These are phyloP conservation scores for Perithous albicinctus DNA, from an alignment of 2,888 invertebrate genomes.

Conservation along the genomic window DNA sequence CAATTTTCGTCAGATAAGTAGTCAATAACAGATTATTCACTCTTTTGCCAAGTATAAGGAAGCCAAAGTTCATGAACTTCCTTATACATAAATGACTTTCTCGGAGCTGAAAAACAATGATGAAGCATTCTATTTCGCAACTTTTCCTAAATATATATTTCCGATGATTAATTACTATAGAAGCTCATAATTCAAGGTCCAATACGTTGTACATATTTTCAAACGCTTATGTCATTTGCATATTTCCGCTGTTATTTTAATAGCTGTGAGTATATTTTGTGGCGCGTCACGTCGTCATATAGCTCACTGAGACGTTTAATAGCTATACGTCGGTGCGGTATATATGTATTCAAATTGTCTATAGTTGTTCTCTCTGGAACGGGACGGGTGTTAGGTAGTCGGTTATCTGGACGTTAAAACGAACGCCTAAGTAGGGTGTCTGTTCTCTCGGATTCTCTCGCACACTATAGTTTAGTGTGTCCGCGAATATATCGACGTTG, in stretches of 20 bases:
- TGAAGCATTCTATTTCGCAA: too few relatives aligned
- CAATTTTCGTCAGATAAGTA: too few relatives aligned
- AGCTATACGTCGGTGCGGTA: background rate
- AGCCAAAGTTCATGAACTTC: too few relatives aligned
- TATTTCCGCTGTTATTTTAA: constrained; percentile 5
- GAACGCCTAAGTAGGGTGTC: constrained; percentile 25
- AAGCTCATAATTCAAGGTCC: background rate
- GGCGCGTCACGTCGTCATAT: background rate
- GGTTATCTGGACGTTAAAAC: constrained; percentile 52
- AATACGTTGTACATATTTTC: background rate
- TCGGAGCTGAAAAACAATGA: too few relatives aligned
- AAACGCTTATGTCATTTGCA: background rate
- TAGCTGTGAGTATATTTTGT: background rate
- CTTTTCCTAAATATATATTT: too few relatives aligned
- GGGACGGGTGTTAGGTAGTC: constrained; percentile 36
- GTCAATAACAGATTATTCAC: too few relatives aligned
- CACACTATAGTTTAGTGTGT: constrained; percentile 39
- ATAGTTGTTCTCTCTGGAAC: constrained; percentile 15
- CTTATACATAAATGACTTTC: too few relatives aligned
- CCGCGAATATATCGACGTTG: constrained; percentile 63
- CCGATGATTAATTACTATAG: background rate
- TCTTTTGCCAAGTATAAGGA: too few relatives aligned
- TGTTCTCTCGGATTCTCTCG: constrained; percentile 30
- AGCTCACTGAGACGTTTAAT: background rate
- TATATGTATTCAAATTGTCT: constrained; percentile 45